Evolutionary conservation across 2,113 vertebrate species (phyloP).

Genomic region (Maccullochella peelii): DNA sequence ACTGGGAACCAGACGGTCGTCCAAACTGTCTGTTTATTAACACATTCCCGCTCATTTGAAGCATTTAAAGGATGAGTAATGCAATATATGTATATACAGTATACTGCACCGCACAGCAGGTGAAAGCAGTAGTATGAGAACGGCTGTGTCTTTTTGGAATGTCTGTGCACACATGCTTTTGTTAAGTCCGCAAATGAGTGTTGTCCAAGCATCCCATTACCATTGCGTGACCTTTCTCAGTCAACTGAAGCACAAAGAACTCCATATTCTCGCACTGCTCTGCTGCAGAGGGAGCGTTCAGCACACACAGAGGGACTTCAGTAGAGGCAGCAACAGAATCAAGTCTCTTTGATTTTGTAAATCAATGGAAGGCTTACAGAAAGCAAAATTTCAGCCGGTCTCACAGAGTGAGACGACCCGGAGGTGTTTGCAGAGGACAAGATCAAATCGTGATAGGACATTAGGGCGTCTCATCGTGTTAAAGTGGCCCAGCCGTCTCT

Average conservation of each 20-base stretch:
- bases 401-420: background rate
- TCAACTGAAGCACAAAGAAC: conserved; percentile 52
- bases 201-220: conserved; percentile 51
- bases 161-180: background rate
- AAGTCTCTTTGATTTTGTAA: conserved; percentile 35
- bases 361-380: conserved; percentile 15
- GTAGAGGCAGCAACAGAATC: conserved; percentile 2
- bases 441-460: conserved; percentile 46
- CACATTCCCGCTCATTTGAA: background rate
- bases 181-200: conserved; percentile 23
- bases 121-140: background rate
- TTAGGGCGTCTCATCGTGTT: conserved; percentile 54
- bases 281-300: conserved; percentile 40
- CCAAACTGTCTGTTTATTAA: conserved; percentile 40
- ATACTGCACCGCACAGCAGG: background rate
- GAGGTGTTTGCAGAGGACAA: conserved; percentile 30
- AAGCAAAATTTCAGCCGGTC: conserved; percentile 14
- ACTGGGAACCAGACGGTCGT: conserved; percentile 37
- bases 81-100: background rate
- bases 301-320: conserved; percentile 31
- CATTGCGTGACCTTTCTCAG: conserved; percentile 65
- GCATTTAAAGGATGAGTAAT: background rate
- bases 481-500: conserved; percentile 28
- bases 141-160: conserved; percentile 6
- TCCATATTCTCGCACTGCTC: conserved; percentile 46